Base-by-base conservation (phyloP, 2,113 vertebrate genomes). In the Thomomys bottae region DNA sequence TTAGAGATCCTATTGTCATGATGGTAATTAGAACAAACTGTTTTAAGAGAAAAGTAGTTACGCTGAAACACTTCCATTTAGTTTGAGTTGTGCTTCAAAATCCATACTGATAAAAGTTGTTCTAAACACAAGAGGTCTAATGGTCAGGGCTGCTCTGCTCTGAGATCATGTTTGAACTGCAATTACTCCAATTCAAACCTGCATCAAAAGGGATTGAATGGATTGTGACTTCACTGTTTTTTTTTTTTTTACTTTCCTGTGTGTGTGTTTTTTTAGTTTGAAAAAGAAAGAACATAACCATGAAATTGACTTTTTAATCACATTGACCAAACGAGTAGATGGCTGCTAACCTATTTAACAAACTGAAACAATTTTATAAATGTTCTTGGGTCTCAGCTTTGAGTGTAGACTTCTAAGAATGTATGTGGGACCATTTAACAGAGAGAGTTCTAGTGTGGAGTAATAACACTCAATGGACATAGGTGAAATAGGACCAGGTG, bases 1-100 rank as follows among this genome's bases (percentile, higher is more conserved):
- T 17, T 87, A 66, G 20, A 45, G 81, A 75, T 23, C 32, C 70
- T 91, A n/a, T 66, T 61, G 79, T 94, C 82, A 79, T 5, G 49
- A 85, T 63, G 82, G 72, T 85, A 96, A 94, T 79, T 92, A 67
- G 67, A 30, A 81, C n/a, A 92, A 87, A 90, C 77, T 40, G 54
- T 21, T 92, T 92, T 4, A 79, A 38, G 63, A 68, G 40, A 75
- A 34, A 59, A 73, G 63, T 2, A 87, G 75, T 32, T 63, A 73
- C 80, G 59, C 32, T 90, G 38, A 85, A 94, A 88, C n/a, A 94
- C 93, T 78, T 80, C 90, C 93, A 83, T 93, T 94, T 96, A 64
- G 70, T 86, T 92, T 95, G 95, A 93, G 93, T 94, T 96, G 83
- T 88, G 67, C 86, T 95, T 96, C 92, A 95, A 84, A 94, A 91